These are phyloP conservation scores for Ariolimax columbianus DNA, from an alignment of 2,888 invertebrate species.

Conservation along the genomic window DNA sequence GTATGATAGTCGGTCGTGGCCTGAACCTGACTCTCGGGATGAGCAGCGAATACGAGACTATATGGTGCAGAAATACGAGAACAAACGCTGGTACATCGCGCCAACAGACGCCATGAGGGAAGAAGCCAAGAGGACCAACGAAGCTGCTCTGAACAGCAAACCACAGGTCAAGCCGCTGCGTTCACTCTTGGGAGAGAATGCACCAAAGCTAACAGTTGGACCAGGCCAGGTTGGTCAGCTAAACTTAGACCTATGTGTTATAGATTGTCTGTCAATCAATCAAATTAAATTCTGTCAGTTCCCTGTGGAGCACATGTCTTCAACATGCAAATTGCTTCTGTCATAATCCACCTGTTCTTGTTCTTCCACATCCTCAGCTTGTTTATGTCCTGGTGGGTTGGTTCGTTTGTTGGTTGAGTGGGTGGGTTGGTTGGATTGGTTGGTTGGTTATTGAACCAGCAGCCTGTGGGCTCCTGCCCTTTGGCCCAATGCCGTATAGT, in stretches of 20 bases:
- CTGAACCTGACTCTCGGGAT: slow-evolving; percentile 86
- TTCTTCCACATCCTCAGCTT: no score
- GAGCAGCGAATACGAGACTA: slow-evolving; percentile 94
- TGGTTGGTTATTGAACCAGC: no score
- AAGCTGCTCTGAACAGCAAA: slow-evolving; percentile 68
- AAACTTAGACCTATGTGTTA: not conserved
- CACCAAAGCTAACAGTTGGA: slow-evolving; percentile 70
- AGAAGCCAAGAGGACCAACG: slow-evolving; percentile 75
- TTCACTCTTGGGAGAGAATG: slow-evolving; percentile 76
- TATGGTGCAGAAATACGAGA: slow-evolving; percentile 96
- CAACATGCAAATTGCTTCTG: no score
- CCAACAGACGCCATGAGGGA: slow-evolving; percentile 79
- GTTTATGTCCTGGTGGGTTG: no score
- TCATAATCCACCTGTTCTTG: no score
- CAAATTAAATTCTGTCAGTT: no score
- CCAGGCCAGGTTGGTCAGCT: slow-evolving; percentile 44
- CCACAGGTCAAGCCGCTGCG: slow-evolving; percentile 78
- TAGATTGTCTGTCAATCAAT: no score
- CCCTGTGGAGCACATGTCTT: no score
- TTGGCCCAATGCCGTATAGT: no score
- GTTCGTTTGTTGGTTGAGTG: no score
- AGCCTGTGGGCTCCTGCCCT: no score
- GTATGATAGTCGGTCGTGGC: slow-evolving; percentile 81
- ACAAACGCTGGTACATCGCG: slow-evolving; percentile 85
- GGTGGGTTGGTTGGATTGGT: no score